phyloP scores from a whole-genome alignment of 53 echinoderm and acorn worm species.

The Holothuria scabra region DNA sequence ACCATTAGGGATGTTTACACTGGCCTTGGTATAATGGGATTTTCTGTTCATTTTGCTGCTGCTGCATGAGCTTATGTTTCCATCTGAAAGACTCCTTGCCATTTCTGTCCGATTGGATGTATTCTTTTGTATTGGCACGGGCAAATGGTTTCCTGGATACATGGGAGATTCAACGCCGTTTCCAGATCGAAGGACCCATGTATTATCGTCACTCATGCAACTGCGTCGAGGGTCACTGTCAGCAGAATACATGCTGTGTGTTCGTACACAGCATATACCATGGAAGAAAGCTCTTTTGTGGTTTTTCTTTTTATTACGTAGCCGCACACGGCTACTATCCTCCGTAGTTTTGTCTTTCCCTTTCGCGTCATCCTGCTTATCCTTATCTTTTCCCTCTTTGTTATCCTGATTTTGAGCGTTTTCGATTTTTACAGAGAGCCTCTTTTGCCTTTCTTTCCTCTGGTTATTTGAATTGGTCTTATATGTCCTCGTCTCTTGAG shows the following conservation, averaged over 20 bases:
- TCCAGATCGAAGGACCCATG: constrained; percentile 34
- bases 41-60: neutral
- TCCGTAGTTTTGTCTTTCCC: neutral
- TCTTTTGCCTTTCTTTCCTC: neutral
- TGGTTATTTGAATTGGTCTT: neutral
- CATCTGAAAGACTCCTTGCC: constrained; percentile 27
- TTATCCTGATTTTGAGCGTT: neutral
- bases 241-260: constrained; percentile 41
- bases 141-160: neutral
- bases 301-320: constrained; percentile 25
- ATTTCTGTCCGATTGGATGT: neutral
- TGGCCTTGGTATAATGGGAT: neutral
- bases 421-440: neutral
- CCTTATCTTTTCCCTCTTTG: neutral
- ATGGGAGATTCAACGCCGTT: constrained; percentile 35
- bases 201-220: neutral
- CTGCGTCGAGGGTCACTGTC: constrained; percentile 30
- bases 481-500: neutral
- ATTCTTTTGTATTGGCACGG: neutral
- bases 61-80: constrained; percentile 33
- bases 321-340: neutral
- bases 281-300: constrained; percentile 37
- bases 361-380: neutral
- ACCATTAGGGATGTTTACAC: neutral
- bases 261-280: constrained; percentile 33